These are phyloP conservation scores for Myotis brandtii DNA, from an alignment of 2,113 vertebrate species.

Conservation along the genomic window DNA sequence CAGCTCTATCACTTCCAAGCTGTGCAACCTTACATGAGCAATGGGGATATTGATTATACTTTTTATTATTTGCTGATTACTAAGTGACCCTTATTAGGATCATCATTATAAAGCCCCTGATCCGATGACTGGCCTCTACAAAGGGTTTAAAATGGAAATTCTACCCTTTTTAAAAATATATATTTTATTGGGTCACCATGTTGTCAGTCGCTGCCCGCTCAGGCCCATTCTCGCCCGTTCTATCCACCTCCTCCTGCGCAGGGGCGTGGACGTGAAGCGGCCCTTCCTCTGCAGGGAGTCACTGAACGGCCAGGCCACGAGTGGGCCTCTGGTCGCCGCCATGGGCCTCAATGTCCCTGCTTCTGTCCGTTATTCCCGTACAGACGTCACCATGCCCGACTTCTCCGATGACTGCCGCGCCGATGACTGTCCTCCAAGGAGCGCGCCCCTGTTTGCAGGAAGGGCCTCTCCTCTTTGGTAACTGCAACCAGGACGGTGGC, in stretches of 20 bases:
- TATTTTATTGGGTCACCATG: conserved; percentile 83
- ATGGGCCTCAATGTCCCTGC: conserved; percentile 88
- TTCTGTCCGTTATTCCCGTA: conserved; percentile 89
- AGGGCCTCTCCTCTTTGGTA: conserved; percentile 92
- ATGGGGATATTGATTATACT: too few relatives aligned
- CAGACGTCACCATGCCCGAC: conserved; percentile 91
- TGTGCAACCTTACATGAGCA: background rate
- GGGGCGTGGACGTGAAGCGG: conserved; percentile 85
- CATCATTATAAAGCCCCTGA: background rate
- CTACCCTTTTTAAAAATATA: background rate
- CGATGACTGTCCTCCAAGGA: conserved; percentile 88
- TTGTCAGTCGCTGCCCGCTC: conserved; percentile 87
- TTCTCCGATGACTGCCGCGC: conserved; percentile 91
- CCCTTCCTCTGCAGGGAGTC: conserved; percentile 88
- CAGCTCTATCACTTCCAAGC: background rate
- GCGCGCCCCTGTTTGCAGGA: conserved; percentile 85
- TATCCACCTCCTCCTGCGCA: conserved; percentile 86
- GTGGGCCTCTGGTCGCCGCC: conserved; percentile 85
- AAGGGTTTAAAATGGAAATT: background rate
- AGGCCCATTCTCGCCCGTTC: conserved; percentile 86
- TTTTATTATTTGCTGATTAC: background rate
- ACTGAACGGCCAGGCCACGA: conserved; percentile 83
- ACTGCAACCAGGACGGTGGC: conserved; percentile 88
- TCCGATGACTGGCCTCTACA: too few relatives aligned
- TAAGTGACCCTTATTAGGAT: too few relatives aligned